Conservation (phyloP, 2,113 vertebrate genomes). For the Psophia crepitans region DNA sequence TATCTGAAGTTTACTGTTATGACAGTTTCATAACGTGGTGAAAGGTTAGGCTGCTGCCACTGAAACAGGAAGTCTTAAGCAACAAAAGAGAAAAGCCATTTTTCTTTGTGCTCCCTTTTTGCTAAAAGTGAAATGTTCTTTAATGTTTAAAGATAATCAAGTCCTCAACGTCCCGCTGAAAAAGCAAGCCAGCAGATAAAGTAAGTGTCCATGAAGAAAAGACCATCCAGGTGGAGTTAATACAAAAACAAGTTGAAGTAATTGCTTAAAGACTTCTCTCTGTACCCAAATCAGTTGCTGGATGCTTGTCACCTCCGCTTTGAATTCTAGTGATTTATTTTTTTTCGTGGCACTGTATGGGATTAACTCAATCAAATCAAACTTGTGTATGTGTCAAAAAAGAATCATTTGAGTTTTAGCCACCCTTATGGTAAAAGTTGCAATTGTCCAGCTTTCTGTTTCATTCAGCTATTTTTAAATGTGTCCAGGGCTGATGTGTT, state of each 20-base stretch:
- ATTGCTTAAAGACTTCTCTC: not conserved
- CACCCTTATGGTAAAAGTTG: not conserved
- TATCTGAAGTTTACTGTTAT: not conserved
- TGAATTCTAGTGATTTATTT: not conserved
- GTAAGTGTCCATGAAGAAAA: not conserved
- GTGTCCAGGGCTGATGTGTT: not conserved
- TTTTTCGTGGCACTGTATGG: not conserved
- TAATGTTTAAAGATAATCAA: not conserved
- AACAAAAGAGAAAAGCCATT: not conserved
- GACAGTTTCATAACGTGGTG: not conserved
- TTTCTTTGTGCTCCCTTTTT: not conserved
- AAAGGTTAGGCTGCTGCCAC: not conserved
- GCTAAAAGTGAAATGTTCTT: not conserved
- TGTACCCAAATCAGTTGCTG: not conserved
- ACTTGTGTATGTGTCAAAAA: not conserved
- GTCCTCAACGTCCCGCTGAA: not conserved
- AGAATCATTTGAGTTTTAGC: not conserved
- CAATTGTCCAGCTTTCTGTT: not conserved
- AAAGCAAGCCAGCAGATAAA: not conserved
- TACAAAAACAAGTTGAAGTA: not conserved
- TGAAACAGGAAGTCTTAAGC: slow-evolving; percentile 2
- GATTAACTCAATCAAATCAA: not conserved
- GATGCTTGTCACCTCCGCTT: not conserved
- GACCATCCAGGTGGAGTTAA: not conserved
- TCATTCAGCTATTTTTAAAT: not conserved